These are phyloP conservation scores for Astreopora myriophthalma DNA, from an alignment of 64 coral and sea anemone species.

Conservation along the genomic window DNA sequence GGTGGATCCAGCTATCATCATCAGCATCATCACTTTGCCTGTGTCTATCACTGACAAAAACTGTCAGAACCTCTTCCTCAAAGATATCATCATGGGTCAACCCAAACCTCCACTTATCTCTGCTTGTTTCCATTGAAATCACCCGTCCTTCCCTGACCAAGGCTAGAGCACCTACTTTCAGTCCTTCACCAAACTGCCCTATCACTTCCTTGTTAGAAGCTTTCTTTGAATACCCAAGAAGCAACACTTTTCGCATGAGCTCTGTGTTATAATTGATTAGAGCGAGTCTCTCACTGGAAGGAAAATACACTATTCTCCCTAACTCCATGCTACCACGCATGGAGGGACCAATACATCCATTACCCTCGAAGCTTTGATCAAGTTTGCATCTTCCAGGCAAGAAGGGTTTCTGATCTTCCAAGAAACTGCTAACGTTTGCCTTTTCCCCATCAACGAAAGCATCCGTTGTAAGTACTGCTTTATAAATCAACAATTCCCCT, in stretches of 20 bases:
- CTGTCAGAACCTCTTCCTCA: constrained; percentile 72
- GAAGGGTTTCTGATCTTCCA: too few relatives aligned
- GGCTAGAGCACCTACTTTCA: constrained; percentile 71
- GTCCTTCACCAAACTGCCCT: constrained; percentile 74
- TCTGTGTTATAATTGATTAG: constrained; percentile 59
- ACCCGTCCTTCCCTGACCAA: constrained; percentile 63
- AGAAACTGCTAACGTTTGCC: too few relatives aligned
- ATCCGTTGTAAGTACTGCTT: not conserved
- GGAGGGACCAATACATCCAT: too few relatives aligned
- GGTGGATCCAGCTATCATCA: not conserved
- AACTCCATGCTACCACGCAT: not conserved
- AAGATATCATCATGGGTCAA: constrained; percentile 42
- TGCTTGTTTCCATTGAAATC: constrained; percentile 71
- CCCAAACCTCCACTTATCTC: constrained; percentile 69
- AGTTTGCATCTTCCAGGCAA: not conserved
- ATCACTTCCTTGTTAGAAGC: constrained; percentile 71
- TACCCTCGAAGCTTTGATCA: not conserved
- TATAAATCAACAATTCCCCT: not conserved
- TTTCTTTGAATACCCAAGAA: constrained; percentile 73
- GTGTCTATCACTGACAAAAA: constrained; percentile 46
- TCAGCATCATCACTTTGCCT: constrained; percentile 4
- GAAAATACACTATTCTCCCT: constrained; percentile 62
- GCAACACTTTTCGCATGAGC: constrained; percentile 63
- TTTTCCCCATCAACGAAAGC: not conserved
- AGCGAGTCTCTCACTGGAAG: constrained; percentile 4